Conservation (phyloP, 2,888 invertebrate species). For the Lymantria dispar region DNA sequence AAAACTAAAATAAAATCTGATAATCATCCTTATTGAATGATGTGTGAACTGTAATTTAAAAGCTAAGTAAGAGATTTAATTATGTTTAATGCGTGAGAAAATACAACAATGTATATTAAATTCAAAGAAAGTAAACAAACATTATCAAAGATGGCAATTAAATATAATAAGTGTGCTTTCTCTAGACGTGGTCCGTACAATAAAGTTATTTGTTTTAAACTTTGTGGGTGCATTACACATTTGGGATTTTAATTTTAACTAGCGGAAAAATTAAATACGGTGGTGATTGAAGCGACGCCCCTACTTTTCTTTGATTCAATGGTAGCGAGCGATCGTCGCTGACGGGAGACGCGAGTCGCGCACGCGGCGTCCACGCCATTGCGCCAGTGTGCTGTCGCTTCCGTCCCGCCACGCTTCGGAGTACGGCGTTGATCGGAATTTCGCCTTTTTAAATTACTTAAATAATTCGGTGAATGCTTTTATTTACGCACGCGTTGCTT, state of each 20-base stretch:
- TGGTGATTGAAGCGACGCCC: slow-evolving; percentile 61
- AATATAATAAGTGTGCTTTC: slow-evolving; percentile 31
- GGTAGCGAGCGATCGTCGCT: slow-evolving; percentile 30
- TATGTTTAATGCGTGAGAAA: slow-evolving; percentile 28
- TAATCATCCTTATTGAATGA: background rate
- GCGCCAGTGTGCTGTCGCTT: slow-evolving; percentile 67
- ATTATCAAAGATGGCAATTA: slow-evolving; percentile 15
- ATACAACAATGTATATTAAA: slow-evolving; percentile 8
- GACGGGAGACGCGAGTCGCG: slow-evolving; percentile 29
- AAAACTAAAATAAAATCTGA: background rate
- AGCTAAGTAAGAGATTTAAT: slow-evolving; percentile 7
- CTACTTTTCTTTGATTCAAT: slow-evolving; percentile 70
- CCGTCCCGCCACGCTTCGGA: slow-evolving; percentile 65
- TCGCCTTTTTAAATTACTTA: slow-evolving; percentile 45
- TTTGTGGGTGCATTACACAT: slow-evolving; percentile 28
- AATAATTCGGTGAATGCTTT: slow-evolving; percentile 24
- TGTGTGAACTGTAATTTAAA: slow-evolving; percentile 7
- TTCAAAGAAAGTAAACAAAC: slow-evolving; percentile 25
- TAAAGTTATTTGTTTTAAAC: slow-evolving; percentile 27
- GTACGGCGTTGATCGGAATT: slow-evolving; percentile 41
- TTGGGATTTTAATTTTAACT: slow-evolving; percentile 55
- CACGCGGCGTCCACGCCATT: slow-evolving; percentile 47
- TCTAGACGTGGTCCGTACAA: slow-evolving; percentile 24
- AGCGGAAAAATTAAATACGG: slow-evolving; percentile 61
- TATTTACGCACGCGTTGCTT: slow-evolving; percentile 56